phyloP scores from a whole-genome alignment of 2,888 invertebrate genomes.

The Drosophila peninsularis region DNA sequence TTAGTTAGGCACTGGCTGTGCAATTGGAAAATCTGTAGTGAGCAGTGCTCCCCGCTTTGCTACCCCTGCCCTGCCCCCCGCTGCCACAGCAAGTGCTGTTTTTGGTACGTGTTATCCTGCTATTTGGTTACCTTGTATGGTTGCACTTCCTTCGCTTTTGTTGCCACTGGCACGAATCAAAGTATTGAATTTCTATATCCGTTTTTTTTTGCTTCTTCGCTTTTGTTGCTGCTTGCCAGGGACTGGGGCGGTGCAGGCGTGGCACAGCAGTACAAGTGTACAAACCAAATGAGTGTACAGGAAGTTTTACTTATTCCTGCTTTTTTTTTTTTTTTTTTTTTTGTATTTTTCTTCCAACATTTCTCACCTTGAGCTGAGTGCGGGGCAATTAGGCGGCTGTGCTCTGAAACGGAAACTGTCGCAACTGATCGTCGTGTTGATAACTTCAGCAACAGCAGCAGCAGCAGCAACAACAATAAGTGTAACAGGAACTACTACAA shows the following conservation, averaged over 20 bases:
- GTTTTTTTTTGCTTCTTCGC: conserved; percentile 59
- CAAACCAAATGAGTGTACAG: conserved; percentile 73
- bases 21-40: conserved; percentile 42
- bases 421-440: conserved; percentile 82
- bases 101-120: conserved; percentile 77
- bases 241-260: neutral
- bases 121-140: conserved; percentile 78
- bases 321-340: conserved; percentile 21
- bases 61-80: neutral
- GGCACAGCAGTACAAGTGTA: conserved; percentile 25
- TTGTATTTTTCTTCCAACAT: conserved; percentile 28
- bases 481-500: conserved; percentile 43
- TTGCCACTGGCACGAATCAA: conserved; percentile 83
- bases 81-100: conserved; percentile 57
- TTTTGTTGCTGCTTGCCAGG: conserved; percentile 35
- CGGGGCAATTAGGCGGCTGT: conserved; percentile 67
- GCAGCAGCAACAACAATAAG: conserved; percentile 23
- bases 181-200: conserved; percentile 85
- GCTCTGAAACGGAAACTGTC: conserved; percentile 80
- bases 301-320: conserved; percentile 53
- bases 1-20: conserved; percentile 34
- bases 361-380: conserved; percentile 67
- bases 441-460: conserved; percentile 64
- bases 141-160: conserved; percentile 70
- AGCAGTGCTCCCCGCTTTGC: conserved; percentile 14